These are phyloP conservation scores for Zaprionus davidi DNA, from an alignment of 1,140 invertebrate species.

Conservation along the genomic window DNA sequence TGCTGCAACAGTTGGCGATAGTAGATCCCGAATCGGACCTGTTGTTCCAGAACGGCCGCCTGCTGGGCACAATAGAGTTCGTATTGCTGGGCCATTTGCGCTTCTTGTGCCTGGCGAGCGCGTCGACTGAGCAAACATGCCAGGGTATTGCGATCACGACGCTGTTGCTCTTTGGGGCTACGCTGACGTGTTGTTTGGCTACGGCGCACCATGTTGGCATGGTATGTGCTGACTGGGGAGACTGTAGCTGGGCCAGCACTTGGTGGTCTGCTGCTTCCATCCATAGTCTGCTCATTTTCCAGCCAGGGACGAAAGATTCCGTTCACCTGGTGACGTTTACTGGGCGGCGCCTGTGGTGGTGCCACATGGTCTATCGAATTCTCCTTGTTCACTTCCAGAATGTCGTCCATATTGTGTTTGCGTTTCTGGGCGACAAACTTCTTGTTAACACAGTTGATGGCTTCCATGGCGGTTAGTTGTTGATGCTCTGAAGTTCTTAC, in stretches of 20 bases:
- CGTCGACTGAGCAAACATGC: constrained; percentile 55
- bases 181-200: constrained; percentile 38
- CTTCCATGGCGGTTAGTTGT: constrained; percentile 22
- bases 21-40: constrained; percentile 55
- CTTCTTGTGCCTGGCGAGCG: constrained; percentile 56
- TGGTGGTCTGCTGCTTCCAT: not conserved
- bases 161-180: constrained; percentile 60
- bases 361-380: constrained; percentile 4
- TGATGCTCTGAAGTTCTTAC: constrained; percentile 50
- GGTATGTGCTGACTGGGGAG: constrained; percentile 46
- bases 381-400: constrained; percentile 34
- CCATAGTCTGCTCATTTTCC: constrained; percentile 46
- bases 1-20: constrained; percentile 66
- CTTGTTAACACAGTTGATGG: constrained; percentile 13
- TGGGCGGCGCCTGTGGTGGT: not conserved
- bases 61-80: constrained; percentile 46
- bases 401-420: constrained; percentile 46
- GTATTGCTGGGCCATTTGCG: constrained; percentile 48
- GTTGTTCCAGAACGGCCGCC: constrained; percentile 55
- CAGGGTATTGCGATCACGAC: constrained; percentile 62
- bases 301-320: constrained; percentile 62
- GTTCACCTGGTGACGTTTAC: constrained; percentile 47
- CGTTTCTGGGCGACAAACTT: constrained; percentile 56
- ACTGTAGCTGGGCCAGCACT: not conserved
- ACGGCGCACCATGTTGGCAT: constrained; percentile 65